Evolutionary conservation across 1,140 invertebrate species (phyloP).

Genomic region (Acromyrmex charruanus): DNA sequence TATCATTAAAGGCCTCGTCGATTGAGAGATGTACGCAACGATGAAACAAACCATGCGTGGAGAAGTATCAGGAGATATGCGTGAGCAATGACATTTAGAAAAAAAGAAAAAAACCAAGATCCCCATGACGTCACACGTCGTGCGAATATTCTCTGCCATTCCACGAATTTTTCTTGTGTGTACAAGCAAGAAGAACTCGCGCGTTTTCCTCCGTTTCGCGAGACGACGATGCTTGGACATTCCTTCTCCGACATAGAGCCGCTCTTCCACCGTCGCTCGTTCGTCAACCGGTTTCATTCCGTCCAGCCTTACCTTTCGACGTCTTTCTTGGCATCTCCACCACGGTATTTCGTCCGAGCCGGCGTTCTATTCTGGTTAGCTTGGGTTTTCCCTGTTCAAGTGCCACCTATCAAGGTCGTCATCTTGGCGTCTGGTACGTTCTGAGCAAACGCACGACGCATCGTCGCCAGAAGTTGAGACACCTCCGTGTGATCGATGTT

Average conservation of each 20-base stretch:
- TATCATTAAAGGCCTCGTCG: no score
- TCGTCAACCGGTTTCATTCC: slow-evolving; percentile 68
- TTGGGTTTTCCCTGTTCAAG: slow-evolving; percentile 34
- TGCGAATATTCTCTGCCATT: background rate
- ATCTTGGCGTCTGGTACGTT: background rate
- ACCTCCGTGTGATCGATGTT: background rate
- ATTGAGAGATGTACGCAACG: background rate
- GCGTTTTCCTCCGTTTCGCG: background rate
- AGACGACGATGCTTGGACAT: background rate
- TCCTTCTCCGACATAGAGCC: background rate
- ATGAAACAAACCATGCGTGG: background rate
- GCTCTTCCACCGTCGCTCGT: slow-evolving; percentile 35
- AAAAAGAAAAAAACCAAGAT: background rate
- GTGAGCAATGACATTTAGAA: slow-evolving; percentile 42
- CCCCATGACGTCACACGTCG: background rate
- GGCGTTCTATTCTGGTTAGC: slow-evolving; percentile 18
- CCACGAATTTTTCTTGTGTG: background rate
- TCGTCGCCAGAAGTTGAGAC: background rate
- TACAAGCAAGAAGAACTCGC: background rate
- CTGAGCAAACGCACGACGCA: background rate
- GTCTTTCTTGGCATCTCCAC: slow-evolving; percentile 20
- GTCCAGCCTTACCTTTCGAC: slow-evolving; percentile 53
- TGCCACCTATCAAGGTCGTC: slow-evolving; percentile 27
- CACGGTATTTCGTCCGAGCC: background rate
- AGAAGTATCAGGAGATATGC: background rate